phyloP scores from a whole-genome alignment of 2,888 invertebrate genomes.

The Archips xylosteana region DNA sequence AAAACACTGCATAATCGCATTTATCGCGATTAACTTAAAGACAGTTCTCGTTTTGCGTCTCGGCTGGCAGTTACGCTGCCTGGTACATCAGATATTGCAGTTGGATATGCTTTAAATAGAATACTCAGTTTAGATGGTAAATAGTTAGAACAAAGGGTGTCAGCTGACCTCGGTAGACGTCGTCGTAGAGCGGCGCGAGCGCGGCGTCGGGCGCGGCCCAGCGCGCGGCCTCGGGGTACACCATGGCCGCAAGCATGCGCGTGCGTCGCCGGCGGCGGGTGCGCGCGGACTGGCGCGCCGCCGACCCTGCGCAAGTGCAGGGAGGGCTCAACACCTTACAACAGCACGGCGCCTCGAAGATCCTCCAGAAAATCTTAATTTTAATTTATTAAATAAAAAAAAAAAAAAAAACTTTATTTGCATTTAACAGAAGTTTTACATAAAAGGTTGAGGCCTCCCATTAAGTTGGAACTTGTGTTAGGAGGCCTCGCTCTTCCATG shows the following conservation, averaged over 20 bases:
- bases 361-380: constrained; percentile 20
- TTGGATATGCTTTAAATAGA: background rate
- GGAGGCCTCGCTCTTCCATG: no score
- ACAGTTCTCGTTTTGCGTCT: background rate
- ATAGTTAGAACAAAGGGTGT: constrained; percentile 38
- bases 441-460: no score
- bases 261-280: constrained; percentile 76
- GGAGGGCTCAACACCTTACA: background rate
- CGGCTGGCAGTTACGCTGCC: background rate
- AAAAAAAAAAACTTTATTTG: no score
- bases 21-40: background rate
- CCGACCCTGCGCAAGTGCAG: constrained; percentile 15
- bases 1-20: constrained; percentile 1
- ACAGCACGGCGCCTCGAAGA: background rate
- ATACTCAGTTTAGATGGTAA: background rate
- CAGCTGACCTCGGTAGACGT: constrained; percentile 88
- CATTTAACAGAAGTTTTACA: no score
- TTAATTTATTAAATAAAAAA: no score
- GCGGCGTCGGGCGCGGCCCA: constrained; percentile 87
- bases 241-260: constrained; percentile 81
- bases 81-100: no score
- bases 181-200: constrained; percentile 88
- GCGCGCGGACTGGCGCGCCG: constrained; percentile 71
- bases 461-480: no score
- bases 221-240: constrained; percentile 87